These are phyloP conservation scores for Perca flavescens DNA, from an alignment of 2,113 vertebrate species.

Conservation along the genomic window DNA sequence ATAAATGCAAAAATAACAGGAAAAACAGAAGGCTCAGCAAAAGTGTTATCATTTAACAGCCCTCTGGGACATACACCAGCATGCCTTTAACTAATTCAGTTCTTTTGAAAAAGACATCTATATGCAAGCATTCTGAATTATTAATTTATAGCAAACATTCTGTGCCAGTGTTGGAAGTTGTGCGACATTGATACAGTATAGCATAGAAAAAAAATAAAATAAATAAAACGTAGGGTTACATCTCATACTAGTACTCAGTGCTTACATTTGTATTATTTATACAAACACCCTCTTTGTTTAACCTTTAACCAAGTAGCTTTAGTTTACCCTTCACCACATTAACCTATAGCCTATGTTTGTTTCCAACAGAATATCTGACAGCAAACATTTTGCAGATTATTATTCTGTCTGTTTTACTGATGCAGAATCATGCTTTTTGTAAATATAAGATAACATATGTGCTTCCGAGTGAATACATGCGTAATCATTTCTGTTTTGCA, in stretches of 20 bases:
- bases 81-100: conserved; percentile 9
- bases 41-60: conserved; percentile 41
- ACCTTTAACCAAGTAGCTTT: not conserved
- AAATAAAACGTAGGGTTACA: not conserved
- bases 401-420: too few species aligned
- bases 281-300: not conserved
- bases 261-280: not conserved
- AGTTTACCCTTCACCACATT: too few species aligned
- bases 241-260: not conserved
- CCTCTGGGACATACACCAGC: not conserved
- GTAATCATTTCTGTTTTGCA: too few species aligned
- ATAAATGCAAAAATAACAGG: conserved; percentile 26
- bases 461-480: too few species aligned
- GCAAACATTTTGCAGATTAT: too few species aligned
- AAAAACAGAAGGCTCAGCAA: conserved; percentile 8
- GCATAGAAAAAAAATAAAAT: not conserved
- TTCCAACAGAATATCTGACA: too few species aligned
- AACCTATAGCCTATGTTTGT: too few species aligned
- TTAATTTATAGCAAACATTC: conserved; percentile 9
- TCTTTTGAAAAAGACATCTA: not conserved
- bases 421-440: too few species aligned
- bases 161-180: not conserved
- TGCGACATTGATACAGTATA: not conserved
- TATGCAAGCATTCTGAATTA: conserved; percentile 15
- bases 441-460: too few species aligned